phyloP scores from a whole-genome alignment of 1,140 invertebrate genomes.

The Liolophura sinensis region DNA sequence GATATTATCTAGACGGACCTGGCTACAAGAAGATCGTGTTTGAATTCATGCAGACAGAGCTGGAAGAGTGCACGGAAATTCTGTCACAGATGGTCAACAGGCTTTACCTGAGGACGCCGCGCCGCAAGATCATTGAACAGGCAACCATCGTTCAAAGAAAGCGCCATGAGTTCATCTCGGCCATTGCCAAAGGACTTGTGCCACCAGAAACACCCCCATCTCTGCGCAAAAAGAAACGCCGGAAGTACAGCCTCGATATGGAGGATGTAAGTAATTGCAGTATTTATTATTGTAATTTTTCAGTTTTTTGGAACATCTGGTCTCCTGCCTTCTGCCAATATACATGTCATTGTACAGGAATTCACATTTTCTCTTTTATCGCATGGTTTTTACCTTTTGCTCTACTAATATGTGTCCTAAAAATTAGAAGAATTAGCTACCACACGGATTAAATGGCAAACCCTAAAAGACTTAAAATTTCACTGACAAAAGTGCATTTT shows the following conservation, averaged over 20 bases:
- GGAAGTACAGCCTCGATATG: constrained; percentile 43
- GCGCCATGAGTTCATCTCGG: constrained; percentile 69
- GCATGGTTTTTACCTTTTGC: too few relatives aligned
- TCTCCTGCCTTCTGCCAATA: not conserved
- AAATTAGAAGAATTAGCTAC: too few relatives aligned
- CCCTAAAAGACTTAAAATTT: not conserved
- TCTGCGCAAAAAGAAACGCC: constrained; percentile 56
- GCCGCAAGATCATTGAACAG: constrained; percentile 67
- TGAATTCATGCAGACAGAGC: constrained; percentile 75
- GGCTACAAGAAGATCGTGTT: constrained; percentile 72
- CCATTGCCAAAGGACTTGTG: constrained; percentile 70
- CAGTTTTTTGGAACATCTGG: too few relatives aligned
- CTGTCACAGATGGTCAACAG: constrained; percentile 70
- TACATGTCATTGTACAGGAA: too few relatives aligned
- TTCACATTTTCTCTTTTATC: too few relatives aligned
- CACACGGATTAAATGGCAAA: too few relatives aligned
- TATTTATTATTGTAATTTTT: too few relatives aligned
- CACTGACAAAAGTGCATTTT: not conserved
- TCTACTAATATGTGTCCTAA: too few relatives aligned
- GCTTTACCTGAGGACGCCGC: constrained; percentile 69
- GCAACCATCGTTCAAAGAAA: constrained; percentile 66
- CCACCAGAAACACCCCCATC: constrained; percentile 70
- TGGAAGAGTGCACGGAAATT: constrained; percentile 71
- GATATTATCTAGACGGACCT: constrained; percentile 70
- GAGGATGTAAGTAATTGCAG: constrained; percentile 54